Conservation (phyloP, 2,888 invertebrate genomes). For the Steromphala cineraria region DNA sequence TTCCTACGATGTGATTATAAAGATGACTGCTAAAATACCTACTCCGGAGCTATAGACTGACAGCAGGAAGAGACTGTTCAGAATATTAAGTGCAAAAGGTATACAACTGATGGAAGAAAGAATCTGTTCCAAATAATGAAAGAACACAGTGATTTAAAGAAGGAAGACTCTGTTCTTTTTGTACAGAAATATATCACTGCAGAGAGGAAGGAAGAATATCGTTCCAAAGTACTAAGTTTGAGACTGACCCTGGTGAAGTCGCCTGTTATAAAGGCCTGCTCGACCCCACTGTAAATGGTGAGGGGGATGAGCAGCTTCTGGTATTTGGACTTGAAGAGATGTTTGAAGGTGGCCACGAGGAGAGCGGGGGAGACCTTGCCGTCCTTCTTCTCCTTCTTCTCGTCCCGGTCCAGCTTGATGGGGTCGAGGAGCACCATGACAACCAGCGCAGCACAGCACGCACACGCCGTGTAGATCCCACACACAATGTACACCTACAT, state of each 20-base stretch:
- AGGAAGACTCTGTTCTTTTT: too few species aligned
- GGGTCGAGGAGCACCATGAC: slow-evolving; percentile 90
- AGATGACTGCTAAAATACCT: too few species aligned
- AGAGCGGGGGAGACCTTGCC: slow-evolving; percentile 42
- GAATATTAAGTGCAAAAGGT: too few species aligned
- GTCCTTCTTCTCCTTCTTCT: slow-evolving; percentile 19
- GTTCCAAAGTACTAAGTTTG: too few species aligned
- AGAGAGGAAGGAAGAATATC: too few species aligned
- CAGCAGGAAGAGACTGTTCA: too few species aligned
- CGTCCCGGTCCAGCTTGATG: slow-evolving; percentile 65
- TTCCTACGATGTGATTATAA: too few species aligned
- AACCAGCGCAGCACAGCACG: slow-evolving; percentile 88
- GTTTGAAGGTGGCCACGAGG: slow-evolving; percentile 84
- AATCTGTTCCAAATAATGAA: too few species aligned
- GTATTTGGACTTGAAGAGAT: slow-evolving; percentile 88
- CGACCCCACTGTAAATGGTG: slow-evolving; percentile 97
- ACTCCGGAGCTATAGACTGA: too few species aligned
- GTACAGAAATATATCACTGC: too few species aligned
- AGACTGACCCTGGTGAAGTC: slow-evolving; percentile 77
- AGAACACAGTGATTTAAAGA: too few species aligned
- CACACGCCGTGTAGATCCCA: slow-evolving; percentile 91
- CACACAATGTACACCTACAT: slow-evolving; percentile 89
- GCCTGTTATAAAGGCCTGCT: slow-evolving; percentile 96
- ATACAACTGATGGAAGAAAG: too few species aligned
- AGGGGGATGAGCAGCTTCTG: slow-evolving; percentile 95